A percentile compares a stretch with the other conserved stretches of the same genome.
phyloP scores from a whole-genome alignment of 2,888 invertebrate genomes.

The Mellilla xanthometata region DNA sequence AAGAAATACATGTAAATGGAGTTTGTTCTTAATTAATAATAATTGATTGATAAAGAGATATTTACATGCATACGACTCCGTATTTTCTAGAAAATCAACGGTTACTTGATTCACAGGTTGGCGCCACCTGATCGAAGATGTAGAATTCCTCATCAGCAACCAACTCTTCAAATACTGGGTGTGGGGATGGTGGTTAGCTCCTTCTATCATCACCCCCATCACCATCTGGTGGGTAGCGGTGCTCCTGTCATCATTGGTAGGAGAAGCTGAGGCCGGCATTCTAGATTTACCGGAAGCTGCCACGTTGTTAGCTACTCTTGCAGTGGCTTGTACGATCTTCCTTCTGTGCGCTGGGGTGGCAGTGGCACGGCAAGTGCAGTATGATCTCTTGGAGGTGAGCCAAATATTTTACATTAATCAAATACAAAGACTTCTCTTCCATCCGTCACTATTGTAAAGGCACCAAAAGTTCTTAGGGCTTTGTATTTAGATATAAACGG shows the following conservation, averaged over 20 bases:
- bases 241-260: conserved; percentile 36
- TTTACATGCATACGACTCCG: no score
- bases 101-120: conserved; percentile 53
- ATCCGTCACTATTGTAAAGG: no score
- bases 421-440: no score
- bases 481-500: no score
- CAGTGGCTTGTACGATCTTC: conserved; percentile 35
- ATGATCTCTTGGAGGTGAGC: conserved; percentile 47
- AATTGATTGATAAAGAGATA: no score
- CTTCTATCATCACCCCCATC: conserved; percentile 43
- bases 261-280: conserved; percentile 2
- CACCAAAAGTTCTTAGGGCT: no score
- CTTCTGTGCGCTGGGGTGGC: conserved; percentile 42
- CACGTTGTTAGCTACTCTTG: conserved; percentile 33
- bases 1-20: no score
- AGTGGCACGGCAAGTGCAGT: conserved; percentile 62
- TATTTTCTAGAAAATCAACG: no score
- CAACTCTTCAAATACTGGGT: conserved; percentile 51
- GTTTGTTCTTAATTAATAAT: no score
- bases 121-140: conserved; percentile 58
- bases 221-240: conserved; percentile 54
- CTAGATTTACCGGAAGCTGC: conserved; percentile 36
- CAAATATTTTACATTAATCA: no score
- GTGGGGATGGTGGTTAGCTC: conserved; percentile 56
- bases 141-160: conserved; percentile 58